These are phyloP conservation scores for Isoperla grammatica DNA, from an alignment of 2,888 invertebrate species.

Conservation along the genomic window DNA sequence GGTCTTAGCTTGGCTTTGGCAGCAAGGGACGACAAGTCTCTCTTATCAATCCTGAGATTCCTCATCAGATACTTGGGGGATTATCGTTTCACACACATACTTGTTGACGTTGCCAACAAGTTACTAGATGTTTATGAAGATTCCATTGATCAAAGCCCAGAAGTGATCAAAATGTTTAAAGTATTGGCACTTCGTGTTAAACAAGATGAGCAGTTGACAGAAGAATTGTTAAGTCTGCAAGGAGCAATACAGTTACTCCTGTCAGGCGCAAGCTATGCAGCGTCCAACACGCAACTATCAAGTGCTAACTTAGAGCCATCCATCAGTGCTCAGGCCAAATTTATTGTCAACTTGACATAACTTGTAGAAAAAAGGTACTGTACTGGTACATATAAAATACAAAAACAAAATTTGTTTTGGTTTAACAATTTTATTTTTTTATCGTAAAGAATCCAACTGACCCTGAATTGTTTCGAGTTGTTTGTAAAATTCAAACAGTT, in stretches of 20 bases:
- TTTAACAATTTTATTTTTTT: background rate
- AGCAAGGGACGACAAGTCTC: slow-evolving; percentile 60
- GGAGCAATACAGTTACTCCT: slow-evolving; percentile 64
- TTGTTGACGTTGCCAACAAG: slow-evolving; percentile 68
- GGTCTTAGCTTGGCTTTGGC: slow-evolving; percentile 70
- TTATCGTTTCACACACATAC: slow-evolving; percentile 63
- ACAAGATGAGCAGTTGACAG: slow-evolving; percentile 62
- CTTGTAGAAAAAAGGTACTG: background rate
- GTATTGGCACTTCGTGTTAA: slow-evolving; percentile 56
- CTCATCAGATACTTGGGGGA: slow-evolving; percentile 68
- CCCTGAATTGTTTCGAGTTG: slow-evolving; percentile 50
- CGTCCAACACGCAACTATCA: slow-evolving; percentile 42
- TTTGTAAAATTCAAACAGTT: slow-evolving; percentile 48
- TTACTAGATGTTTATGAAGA: slow-evolving; percentile 69
- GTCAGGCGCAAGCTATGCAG: slow-evolving; percentile 45
- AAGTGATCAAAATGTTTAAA: slow-evolving; percentile 56
- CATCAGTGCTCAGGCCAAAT: slow-evolving; percentile 49
- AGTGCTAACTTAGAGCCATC: slow-evolving; percentile 37
- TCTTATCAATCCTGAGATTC: slow-evolving; percentile 66
- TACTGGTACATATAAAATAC: background rate
- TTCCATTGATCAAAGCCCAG: slow-evolving; percentile 55
- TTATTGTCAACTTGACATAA: slow-evolving; percentile 50
- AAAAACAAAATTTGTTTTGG: background rate
- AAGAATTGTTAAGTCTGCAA: slow-evolving; percentile 58
- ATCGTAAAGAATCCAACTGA: slow-evolving; percentile 36